These are phyloP conservation scores for Lordiphosa andalusiaca DNA, from an alignment of 2,888 invertebrate genomes.

Conservation along the genomic window DNA sequence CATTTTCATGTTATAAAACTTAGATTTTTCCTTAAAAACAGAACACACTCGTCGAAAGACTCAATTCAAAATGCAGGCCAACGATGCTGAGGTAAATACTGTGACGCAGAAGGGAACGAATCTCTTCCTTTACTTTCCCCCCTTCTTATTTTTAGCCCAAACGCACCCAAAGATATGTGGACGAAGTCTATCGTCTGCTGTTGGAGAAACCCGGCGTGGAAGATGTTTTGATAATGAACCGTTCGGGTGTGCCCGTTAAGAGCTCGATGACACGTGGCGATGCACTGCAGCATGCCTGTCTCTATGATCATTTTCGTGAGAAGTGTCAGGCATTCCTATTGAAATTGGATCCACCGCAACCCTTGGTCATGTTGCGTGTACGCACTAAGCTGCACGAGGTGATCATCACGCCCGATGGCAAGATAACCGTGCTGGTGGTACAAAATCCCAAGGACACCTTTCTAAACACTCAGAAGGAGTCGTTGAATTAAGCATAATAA, in stretches of 20 bases:
- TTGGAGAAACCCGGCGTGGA: slow-evolving; percentile 67
- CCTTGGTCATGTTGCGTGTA: slow-evolving; percentile 68
- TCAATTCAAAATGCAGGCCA: slow-evolving; percentile 38
- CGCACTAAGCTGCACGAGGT: slow-evolving; percentile 76
- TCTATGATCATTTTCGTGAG: slow-evolving; percentile 73
- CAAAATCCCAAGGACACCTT: slow-evolving; percentile 71
- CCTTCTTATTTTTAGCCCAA: slow-evolving; percentile 45
- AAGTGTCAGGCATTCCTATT: slow-evolving; percentile 72
- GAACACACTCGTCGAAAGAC: neutral
- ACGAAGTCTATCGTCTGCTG: slow-evolving; percentile 69
- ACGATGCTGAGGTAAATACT: slow-evolving; percentile 35
- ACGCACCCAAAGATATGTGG: slow-evolving; percentile 75
- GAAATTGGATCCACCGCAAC: slow-evolving; percentile 68
- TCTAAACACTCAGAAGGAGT: slow-evolving; percentile 10
- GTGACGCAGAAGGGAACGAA: too few relatives aligned
- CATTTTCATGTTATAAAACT: too few relatives aligned
- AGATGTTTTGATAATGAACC: slow-evolving; percentile 76
- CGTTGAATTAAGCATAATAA: too few relatives aligned
- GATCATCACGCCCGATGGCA: slow-evolving; percentile 76
- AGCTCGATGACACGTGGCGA: slow-evolving; percentile 66
- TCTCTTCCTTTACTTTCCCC: too few relatives aligned
- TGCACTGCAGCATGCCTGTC: slow-evolving; percentile 75
- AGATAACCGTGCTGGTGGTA: slow-evolving; percentile 76
- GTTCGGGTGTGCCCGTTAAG: slow-evolving; percentile 75
- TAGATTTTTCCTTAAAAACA: too few relatives aligned